These are phyloP conservation scores for Drosophila quasianomalipes DNA, from an alignment of 2,888 invertebrate genomes.

Conservation along the genomic window DNA sequence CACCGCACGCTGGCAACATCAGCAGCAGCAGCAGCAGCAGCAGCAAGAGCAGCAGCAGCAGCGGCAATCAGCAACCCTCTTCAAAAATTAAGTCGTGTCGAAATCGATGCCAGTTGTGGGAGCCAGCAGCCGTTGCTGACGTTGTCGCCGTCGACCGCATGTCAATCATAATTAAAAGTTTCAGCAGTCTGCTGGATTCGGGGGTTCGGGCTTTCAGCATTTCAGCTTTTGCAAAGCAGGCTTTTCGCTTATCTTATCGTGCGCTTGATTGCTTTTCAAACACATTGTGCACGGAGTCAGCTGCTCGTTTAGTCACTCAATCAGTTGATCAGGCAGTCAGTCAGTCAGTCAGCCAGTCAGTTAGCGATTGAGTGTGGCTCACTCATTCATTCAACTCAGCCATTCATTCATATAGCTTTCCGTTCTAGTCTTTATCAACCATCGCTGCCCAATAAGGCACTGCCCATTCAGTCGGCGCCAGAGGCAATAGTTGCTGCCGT, in stretches of 20 bases:
- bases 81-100: slow-evolving; percentile 78
- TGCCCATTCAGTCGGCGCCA: slow-evolving; percentile 30
- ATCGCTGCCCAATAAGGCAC: slow-evolving; percentile 63
- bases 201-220: slow-evolving; percentile 20
- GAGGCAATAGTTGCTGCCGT: slow-evolving; percentile 5
- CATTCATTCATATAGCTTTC: slow-evolving; percentile 45
- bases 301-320: slow-evolving; percentile 40
- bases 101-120: slow-evolving; percentile 75
- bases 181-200: slow-evolving; percentile 29
- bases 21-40: background rate
- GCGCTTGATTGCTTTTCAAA: slow-evolving; percentile 71
- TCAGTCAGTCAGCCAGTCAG: slow-evolving; percentile 22
- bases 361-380: slow-evolving; percentile 20
- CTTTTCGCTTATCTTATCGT: slow-evolving; percentile 69
- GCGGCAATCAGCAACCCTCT: slow-evolving; percentile 76
- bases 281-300: slow-evolving; percentile 40
- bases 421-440: slow-evolving; percentile 50
- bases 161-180: slow-evolving; percentile 80
- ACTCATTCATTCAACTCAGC: slow-evolving; percentile 53
- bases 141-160: slow-evolving; percentile 65
- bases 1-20: slow-evolving; percentile 50
- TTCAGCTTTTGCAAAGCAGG: slow-evolving; percentile 31
- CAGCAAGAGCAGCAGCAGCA: background rate
- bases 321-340: slow-evolving; percentile 23
- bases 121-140: slow-evolving; percentile 25